Percentiles rank a stretch among this genome's conserved stretches.
Conservation (phyloP, 1,140 invertebrate genomes). For the Sitodiplosis mosellana region DNA sequence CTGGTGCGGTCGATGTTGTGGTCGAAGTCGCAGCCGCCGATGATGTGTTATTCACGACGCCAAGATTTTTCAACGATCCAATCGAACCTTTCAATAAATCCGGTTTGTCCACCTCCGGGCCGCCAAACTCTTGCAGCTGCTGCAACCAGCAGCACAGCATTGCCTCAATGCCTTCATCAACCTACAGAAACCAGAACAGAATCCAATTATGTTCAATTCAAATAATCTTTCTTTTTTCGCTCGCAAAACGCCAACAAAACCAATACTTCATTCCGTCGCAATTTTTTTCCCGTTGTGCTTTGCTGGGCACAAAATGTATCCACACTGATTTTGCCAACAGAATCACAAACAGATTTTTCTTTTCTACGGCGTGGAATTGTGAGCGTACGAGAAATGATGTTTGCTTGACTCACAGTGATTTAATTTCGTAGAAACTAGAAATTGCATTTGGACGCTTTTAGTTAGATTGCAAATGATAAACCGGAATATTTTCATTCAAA, state of each 20-base stretch:
- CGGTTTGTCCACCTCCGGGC: conserved; percentile 60
- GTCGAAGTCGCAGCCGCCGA: conserved; percentile 14
- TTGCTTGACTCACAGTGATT: no score
- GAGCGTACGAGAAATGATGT: no score
- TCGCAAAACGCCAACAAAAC: no score
- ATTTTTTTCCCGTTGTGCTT: no score
- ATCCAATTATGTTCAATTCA: not conserved
- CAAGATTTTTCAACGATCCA: conserved; percentile 36
- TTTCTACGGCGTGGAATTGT: no score
- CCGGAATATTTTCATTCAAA: not conserved
- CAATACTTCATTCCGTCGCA: no score
- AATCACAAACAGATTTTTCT: no score
- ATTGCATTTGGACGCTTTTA: no score
- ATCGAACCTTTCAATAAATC: conserved; percentile 60
- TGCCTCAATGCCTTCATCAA: conserved; percentile 62
- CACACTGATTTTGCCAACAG: no score
- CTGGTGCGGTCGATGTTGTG: conserved; percentile 14
- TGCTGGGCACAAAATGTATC: no score
- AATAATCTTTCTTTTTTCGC: no score
- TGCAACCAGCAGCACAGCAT: conserved; percentile 66
- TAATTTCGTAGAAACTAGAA: no score
- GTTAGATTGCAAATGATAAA: not conserved
- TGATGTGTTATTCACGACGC: conserved; percentile 20
- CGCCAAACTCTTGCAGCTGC: conserved; percentile 58
- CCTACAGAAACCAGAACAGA: conserved; percentile 27